Evolutionary conservation across 2,113 vertebrate genomes (phyloP), one percentile per base, ranked within the genome.

Genomic region (Morone saxatilis): DNA sequence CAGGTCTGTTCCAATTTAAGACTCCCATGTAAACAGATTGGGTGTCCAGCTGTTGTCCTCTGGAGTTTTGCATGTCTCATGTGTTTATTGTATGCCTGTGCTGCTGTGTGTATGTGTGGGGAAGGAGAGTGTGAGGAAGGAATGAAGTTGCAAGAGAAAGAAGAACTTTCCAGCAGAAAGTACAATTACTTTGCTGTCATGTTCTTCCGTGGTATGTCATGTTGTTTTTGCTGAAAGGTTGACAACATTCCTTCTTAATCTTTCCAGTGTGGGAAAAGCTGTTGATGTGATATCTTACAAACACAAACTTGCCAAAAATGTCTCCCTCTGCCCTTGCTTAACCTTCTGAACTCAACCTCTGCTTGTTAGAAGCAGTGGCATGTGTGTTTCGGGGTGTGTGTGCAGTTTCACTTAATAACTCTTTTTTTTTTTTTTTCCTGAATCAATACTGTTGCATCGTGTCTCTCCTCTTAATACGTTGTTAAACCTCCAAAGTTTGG

Each of bases 401-500:
- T 16, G 13, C n/a, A 20, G 54, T 74, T 74, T 17, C 0, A 1
- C 68, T 47, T 80, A 47, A 16, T 73, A 22, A 9, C 3, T 43
- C 12, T n/a, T n/a, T 66, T 60, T 72, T 78, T 8, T 16, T 43
- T 81, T 53, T 45, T 10, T 43, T 36, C 56, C 41, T 61, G 14
- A 80, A 53, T 79, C 53, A 71, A 12, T 56, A 70, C 31, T 31
- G 7, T 71, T 79, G 13, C 17, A 7, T 43, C 13, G 8, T 73
- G 17, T 76, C 12, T 71, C 69, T 70, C 47, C 8, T 78, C 56
- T 71, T 85, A 76, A 65, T 73, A 71, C 7, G 4, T 31, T 69
- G 71, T 80, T 78, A 86, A 81, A 89, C 56, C 71, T 74, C 71
- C 38, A 62, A 72, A 78, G 66, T 85, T 74, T 83, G 43, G 59